Percentiles rank a stretch among this genome's conserved stretches.
phyloP scores from a whole-genome alignment of 2,888 invertebrate genomes.

The Pimpla rufipes region DNA sequence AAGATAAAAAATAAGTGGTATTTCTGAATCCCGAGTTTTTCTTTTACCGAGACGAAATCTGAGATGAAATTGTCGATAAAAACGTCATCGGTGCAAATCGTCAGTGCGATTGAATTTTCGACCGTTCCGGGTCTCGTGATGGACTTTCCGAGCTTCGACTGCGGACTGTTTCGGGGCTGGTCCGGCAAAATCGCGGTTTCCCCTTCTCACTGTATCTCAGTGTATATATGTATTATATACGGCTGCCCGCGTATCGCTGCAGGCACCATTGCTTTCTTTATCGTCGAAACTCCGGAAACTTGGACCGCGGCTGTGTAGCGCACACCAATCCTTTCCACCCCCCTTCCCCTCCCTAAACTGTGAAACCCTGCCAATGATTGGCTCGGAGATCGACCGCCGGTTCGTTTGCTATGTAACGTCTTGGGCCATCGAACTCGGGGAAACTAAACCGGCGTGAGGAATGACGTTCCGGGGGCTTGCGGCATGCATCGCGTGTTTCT shows the following conservation, averaged over 20 bases:
- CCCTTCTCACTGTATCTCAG: background rate
- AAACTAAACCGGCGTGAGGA: conserved; percentile 15
- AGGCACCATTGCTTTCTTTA: conserved; percentile 42
- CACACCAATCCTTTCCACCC: background rate
- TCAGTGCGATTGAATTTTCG: background rate
- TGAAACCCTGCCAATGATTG: conserved; percentile 45
- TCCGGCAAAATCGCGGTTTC: conserved; percentile 5
- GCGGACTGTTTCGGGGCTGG: background rate
- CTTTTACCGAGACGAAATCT: background rate
- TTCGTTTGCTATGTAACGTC: conserved; percentile 31
- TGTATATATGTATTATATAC: background rate
- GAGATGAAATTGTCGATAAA: background rate
- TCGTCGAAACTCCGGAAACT: conserved; percentile 28
- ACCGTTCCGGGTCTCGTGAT: background rate
- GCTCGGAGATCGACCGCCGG: conserved; percentile 19
- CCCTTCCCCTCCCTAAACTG: background rate
- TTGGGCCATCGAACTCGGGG: conserved; percentile 36
- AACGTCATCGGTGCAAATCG: background rate
- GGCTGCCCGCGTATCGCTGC: conserved; percentile 1
- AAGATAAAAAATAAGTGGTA: too few species aligned
- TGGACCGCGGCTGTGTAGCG: background rate
- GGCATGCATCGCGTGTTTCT: conserved; percentile 10
- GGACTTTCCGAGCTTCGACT: background rate
- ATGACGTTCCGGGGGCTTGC: background rate
- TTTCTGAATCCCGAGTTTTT: too few species aligned